Conservation (phyloP, 2,797 vertebrate species). For the Hydrocynus forskahlii region DNA sequence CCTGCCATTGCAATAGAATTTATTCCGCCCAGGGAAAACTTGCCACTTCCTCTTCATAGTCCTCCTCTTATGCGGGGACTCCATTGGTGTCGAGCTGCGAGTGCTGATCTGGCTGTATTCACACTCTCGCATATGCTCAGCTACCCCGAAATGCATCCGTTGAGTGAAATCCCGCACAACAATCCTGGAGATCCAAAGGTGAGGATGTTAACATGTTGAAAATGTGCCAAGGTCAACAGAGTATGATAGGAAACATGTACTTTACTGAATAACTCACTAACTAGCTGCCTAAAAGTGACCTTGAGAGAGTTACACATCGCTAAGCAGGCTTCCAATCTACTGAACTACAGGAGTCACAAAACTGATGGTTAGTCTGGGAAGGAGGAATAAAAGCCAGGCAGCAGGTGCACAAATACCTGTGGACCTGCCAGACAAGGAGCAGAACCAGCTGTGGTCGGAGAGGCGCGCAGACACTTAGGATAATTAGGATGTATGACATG, state of each 20-base stretch:
- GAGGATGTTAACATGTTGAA: constrained; percentile 15
- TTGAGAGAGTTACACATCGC: background rate
- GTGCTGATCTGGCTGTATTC: constrained; percentile 98
- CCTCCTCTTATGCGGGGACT: constrained; percentile 93
- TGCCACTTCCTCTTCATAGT: constrained; percentile 92
- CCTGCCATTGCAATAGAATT: constrained; percentile 95
- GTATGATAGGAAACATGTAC: background rate
- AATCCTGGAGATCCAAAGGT: constrained; percentile 15
- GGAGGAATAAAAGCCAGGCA: background rate
- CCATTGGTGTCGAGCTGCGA: constrained; percentile 95
- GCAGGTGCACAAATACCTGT: background rate
- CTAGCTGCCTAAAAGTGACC: background rate
- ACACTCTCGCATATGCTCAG: constrained; percentile 95
- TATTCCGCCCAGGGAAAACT: constrained; percentile 95
- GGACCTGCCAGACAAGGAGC: background rate
- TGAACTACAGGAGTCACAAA: no score
- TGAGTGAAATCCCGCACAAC: constrained; percentile 55
- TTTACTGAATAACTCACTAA: background rate
- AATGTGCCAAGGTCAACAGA: background rate
- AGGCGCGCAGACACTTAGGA: background rate
- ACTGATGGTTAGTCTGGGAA: background rate
- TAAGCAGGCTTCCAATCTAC: background rate
- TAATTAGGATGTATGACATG: background rate
- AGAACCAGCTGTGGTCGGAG: background rate
- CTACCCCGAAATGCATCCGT: constrained; percentile 89